These are phyloP conservation scores for Emydocephalus ijimae DNA, from an alignment of 2,113 vertebrate genomes.

Conservation along the genomic window DNA sequence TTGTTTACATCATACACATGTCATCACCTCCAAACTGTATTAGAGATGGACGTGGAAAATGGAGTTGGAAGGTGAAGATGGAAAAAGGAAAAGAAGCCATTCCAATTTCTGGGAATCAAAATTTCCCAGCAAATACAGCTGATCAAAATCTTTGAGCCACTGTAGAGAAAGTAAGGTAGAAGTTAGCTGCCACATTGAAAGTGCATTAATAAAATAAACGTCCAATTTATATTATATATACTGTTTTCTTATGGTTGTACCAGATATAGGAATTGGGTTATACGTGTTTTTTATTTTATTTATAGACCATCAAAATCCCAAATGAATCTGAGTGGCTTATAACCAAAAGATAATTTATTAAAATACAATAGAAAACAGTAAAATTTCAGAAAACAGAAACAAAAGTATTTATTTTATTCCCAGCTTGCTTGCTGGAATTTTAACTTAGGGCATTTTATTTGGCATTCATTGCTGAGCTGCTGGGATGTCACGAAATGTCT, in stretches of 20 bases:
- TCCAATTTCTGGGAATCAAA: background rate
- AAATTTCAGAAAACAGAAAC: background rate
- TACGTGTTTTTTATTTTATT: background rate
- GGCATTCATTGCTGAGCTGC: background rate
- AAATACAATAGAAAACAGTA: background rate
- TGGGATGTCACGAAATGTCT: background rate
- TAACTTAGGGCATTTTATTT: background rate
- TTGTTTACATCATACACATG: slow-evolving; percentile 70
- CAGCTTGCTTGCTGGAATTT: background rate
- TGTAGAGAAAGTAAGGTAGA: background rate
- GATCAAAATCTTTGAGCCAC: background rate
- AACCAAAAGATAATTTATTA: background rate
- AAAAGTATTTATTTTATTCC: background rate
- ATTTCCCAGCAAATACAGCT: background rate
- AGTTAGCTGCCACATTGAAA: background rate
- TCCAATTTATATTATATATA: background rate
- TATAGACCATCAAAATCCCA: background rate
- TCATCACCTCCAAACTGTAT: slow-evolving; percentile 75
- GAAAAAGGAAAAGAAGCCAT: background rate
- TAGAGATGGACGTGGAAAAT: slow-evolving; percentile 81
- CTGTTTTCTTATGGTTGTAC: too few relatives aligned
- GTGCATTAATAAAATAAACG: background rate
- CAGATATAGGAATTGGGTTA: background rate
- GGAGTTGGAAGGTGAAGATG: slow-evolving; percentile 78
- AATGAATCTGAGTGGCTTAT: background rate